Base-by-base conservation (phyloP, 1,140 invertebrate species). In the Conus betulinus region DNA sequence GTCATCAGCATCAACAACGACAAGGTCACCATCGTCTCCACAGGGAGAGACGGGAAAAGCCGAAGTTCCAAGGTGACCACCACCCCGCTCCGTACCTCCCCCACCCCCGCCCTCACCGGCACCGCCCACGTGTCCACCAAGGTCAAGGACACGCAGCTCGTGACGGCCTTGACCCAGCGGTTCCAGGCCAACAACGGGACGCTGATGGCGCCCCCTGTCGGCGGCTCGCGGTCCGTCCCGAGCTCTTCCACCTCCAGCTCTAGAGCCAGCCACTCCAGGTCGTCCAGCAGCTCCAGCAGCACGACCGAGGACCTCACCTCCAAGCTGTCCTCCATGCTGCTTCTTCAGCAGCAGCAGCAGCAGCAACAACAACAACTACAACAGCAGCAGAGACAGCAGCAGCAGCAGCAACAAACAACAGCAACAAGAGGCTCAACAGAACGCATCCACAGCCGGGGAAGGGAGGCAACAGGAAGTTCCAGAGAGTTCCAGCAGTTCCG, bases 1-100 rank as follows among this genome's bases (percentile, higher is more conserved):
- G 90, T 91, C 20, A 89, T 91, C 76, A 55, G 85, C 17, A 91
- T 91, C 60, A 79, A 85, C 20, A 84, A 57, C 53, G 71, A 76
- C 57, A 84, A 85, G 60, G 78, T 88, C 20, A 88, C 84, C n/a
- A 91, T 90, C 39, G 88, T 84, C 55, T 53, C 76, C 67, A 88
- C 87, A 51, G 86, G 82, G 17, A 57, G 20, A 53, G 57, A 87
- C 60, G 71, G 85, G 17, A 84, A 57, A 11, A 27, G 1, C 79
- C 20, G 23, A 20, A 13, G 79, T 20, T 20, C 76, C 25, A 84
- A 71, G 51, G 52, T 74, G 11, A 74, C 60, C 57, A 88, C 79
- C 55, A 88, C 57, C 51, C 79, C 87, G 5, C 63, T 82, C 25
- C 87, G 79, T 8, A 52, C 57, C 4, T 63, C 81, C 76, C 25